Base-by-base conservation (phyloP, 2,888 invertebrate genomes). In the Agriotes lineatus region DNA sequence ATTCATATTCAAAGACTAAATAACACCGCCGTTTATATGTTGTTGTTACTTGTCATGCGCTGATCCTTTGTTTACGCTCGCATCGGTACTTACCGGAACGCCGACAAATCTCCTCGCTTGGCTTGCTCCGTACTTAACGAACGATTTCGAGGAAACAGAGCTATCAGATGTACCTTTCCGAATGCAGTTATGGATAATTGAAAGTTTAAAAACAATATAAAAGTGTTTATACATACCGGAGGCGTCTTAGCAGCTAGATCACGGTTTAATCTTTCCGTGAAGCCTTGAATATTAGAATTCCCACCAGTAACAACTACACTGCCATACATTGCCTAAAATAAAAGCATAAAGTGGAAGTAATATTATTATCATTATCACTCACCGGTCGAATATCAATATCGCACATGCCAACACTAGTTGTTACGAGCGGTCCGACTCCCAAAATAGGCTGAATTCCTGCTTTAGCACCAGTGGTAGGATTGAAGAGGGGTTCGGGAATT, bases 371-470 rank as follows among this genome's bases (percentile, higher is more conserved):
- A 44, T 7, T 54, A 37, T 52, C 44, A 79, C 81, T 82, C 81
- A 90, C 90, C 45, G 91, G 90, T 82, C 91, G 83, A 52, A 91
- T 88, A 78, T 92, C 92, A 74, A 91, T 89, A 79, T 92, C 92
- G 80, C 91, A 91, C 89, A 91, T 90, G 65, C 91, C 91, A n/a
- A 92, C 90, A 77, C 91, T 90, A 3, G 90, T 91, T 0, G 90
- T 90, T 5, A 91, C 90, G 54, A 91, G 85, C 71, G 90, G 90
- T 4, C 89, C 89, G 63, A 90, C 87, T 44, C 90, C 90, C 52
- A 91, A 84, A 83, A 90, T 89, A 0, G 89, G 87, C 65, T 83
- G 82, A 62, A 81, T 82, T n/a, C 89, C 89, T 25, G 84, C 83
- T 5, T 82, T 83, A 16, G 83, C 82, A 2, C 85, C 83, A 62